Evolutionary conservation across 2,888 invertebrate species (phyloP), one percentile per base, ranked within the genome.

Genomic region (Phyllotreta cruciferae): DNA sequence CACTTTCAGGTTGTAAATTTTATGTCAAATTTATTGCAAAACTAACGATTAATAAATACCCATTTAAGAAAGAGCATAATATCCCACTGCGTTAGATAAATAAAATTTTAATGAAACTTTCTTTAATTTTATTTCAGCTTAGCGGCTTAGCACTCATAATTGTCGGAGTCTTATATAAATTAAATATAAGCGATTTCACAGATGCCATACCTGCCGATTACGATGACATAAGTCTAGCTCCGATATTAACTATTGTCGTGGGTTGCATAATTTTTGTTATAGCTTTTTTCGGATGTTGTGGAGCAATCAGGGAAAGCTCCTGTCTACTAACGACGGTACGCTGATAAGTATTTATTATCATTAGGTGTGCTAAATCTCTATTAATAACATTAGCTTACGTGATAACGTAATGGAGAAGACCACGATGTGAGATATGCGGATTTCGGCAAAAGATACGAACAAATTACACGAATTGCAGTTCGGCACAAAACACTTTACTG

Each of bases 61-160:
- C 4, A 41, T 10, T 41, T 41, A 10, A n/a, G 10, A 10, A 10
- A 41, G 41, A n/a, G 10, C 1, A n/a, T 8, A 41, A 2, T 5
- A 10, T 2, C 9, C 10, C 2, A n/a, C n/a, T 41, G 4, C 9
- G 1, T 41, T 41, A 4, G n/a, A n/a, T n/a, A n/a, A n/a, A n/a
- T n/a, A 24, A 24, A 24, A 24, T 24, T 24, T 24, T 24, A 24
- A 24, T 24, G 24, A 24, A 24, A 24, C 24, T 24, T 41, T 41
- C 41, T 39, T 4, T 13, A n/a, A 44, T 41, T 38, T 41, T 41
- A 13, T 64, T 82, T 47, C 83, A 91, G 91, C 77, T 91, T 74
- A 85, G 88, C 70, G 90, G 90, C 58, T 81, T 91, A 66, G 86
- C 85, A 45, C 82, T 90, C 63, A 82, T 91, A 60, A 84, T 87